These are phyloP conservation scores for Cantharis nigra DNA, from an alignment of 2,888 invertebrate genomes.

Conservation along the genomic window DNA sequence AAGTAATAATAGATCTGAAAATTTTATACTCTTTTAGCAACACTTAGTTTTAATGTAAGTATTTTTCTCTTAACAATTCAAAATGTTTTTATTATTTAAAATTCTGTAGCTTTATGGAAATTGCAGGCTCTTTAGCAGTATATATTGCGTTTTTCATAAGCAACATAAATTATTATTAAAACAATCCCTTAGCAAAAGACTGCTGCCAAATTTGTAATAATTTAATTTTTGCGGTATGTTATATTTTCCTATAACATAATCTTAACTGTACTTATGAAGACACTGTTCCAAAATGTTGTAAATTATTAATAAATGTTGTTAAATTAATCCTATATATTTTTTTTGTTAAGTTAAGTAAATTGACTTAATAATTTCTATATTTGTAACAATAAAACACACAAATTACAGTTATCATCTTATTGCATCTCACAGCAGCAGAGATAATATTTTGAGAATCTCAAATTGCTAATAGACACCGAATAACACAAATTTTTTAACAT, in stretches of 20 bases:
- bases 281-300: slow-evolving; percentile 24
- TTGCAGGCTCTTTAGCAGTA: slow-evolving; percentile 11
- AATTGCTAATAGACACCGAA: background rate
- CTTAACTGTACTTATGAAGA: slow-evolving; percentile 11
- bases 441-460: slow-evolving; percentile 9
- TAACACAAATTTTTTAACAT: background rate
- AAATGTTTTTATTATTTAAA: background rate
- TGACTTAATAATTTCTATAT: background rate
- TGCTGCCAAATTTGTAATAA: slow-evolving; percentile 18
- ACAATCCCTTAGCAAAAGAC: slow-evolving; percentile 1
- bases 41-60: background rate
- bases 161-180: slow-evolving; percentile 8
- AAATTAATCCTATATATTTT: background rate
- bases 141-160: slow-evolving; percentile 1
- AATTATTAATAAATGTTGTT: slow-evolving; percentile 28
- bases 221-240: slow-evolving; percentile 9
- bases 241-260: slow-evolving; percentile 10
- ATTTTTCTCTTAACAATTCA: background rate
- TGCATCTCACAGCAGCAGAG: slow-evolving; percentile 48
- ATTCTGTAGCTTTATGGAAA: background rate
- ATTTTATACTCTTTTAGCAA: slow-evolving; percentile 4
- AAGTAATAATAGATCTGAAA: slow-evolving; percentile 10
- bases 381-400: background rate
- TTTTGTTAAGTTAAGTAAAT: too few relatives aligned
- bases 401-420: slow-evolving; percentile 33